Evolutionary conservation across 2,888 invertebrate genomes (phyloP).

Genomic region (Polymixis flavicincta): DNA sequence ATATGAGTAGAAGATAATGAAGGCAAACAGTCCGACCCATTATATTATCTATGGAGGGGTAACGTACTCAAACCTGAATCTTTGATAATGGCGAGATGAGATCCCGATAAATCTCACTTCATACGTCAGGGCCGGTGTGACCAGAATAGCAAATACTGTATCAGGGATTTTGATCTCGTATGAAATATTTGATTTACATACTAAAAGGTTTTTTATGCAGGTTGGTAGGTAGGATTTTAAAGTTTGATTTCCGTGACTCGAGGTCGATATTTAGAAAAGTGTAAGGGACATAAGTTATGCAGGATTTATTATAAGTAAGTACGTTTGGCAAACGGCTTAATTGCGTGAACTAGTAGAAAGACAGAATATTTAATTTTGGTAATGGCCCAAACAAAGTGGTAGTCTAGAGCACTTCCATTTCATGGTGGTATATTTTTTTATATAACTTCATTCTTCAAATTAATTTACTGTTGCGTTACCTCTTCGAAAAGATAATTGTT

Average conservation of each 20-base stretch:
- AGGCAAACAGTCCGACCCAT: constrained; percentile 48
- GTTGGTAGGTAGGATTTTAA: neutral
- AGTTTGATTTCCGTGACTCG: neutral
- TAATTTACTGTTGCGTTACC: no score
- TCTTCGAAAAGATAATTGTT: no score
- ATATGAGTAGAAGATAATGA: constrained; percentile 54
- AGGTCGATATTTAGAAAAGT: neutral
- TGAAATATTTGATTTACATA: constrained; percentile 47
- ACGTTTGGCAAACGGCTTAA: neutral
- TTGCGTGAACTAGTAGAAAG: neutral
- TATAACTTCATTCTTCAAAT: no score
- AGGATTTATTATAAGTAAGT: neutral
- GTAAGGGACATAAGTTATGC: no score
- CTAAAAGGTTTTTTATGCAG: neutral
- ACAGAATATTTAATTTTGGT: no score
- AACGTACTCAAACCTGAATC: constrained; percentile 42
- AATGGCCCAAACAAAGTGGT: no score
- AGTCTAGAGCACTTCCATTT: no score
- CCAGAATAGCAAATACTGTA: constrained; percentile 57
- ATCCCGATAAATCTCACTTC: constrained; percentile 61
- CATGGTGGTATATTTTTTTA: no score
- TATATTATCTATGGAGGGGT: constrained; percentile 38
- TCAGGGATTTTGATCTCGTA: constrained; percentile 40
- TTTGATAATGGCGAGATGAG: constrained; percentile 62
- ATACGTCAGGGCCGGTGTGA: constrained; percentile 44